Evolutionary conservation across 2,113 vertebrate species (phyloP), one percentile per base, ranked within the genome.

Genomic region (Periophthalmodon schlosseri): DNA sequence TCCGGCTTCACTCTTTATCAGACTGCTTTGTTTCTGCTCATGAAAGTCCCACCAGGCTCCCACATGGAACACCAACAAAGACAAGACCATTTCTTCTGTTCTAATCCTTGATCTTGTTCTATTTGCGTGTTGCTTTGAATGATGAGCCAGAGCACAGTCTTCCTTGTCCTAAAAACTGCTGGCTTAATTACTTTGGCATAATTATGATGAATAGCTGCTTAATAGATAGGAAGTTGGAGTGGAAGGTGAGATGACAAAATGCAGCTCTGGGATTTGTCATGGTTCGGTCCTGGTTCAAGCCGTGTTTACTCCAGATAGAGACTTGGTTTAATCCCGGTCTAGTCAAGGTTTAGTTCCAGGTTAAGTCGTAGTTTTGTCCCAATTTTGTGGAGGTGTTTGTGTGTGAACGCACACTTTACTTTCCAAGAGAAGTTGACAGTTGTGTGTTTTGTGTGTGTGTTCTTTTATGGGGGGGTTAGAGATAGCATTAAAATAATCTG

Each of bases 21-120:
- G 85, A 76, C 79, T 80, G 74, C 79, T 91, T 90, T 89, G 88
- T 85, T 88, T 89, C 76, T 80, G 76, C 85, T 81, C 66, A 33
- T 77, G 75, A 79, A 72, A 65, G 63, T 12, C 63, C 84, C 74
- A 76, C 72, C 50, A 86, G 80, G 73, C 81, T 73, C 54, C 49
- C 60, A 75, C 18, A 71, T 72, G 60, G 73, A 81, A 49, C 68
- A 72, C 76, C 74, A 89, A 88, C 86, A 88, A 87, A 88, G 86
- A 65, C 39, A 39, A 65, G 14, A 65, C 10, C 46, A 28, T 74
- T 74, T 63, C 71, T 85, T 89, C 76, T 87, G 85, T 79, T 70
- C 69, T 70, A 57, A 58, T 36, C 85, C 77, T 50, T 89, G 56
- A 81, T 79, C 65, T 72, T 49, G 73, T 46, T 70, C 67, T 65